Evolutionary conservation across 2,888 invertebrate genomes (phyloP).

Genomic region (Lamproptera curius): DNA sequence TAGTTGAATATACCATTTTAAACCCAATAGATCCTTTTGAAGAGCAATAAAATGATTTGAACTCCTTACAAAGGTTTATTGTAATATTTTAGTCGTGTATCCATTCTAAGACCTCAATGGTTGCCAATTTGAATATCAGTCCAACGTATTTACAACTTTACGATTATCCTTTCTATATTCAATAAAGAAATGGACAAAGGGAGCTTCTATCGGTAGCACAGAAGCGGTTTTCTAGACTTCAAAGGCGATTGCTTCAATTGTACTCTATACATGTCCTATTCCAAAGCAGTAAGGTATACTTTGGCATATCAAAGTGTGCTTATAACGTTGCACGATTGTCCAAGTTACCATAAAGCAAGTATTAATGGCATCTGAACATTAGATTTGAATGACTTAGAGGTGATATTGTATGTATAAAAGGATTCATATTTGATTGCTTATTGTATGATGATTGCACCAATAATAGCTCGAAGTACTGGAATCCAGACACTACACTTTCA

Average conservation of each 20-base stretch:
- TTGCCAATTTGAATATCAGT: slow-evolving; percentile 54
- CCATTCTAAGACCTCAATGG: slow-evolving; percentile 35
- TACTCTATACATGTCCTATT: neutral
- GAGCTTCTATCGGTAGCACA: slow-evolving; percentile 17
- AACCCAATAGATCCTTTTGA: too few relatives aligned
- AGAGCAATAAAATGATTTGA: slow-evolving; percentile 13
- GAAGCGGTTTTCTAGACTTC: slow-evolving; percentile 5
- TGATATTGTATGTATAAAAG: slow-evolving; percentile 15
- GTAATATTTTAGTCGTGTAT: slow-evolving; percentile 11
- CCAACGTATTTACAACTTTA: slow-evolving; percentile 56
- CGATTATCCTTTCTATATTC: slow-evolving; percentile 65
- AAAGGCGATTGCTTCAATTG: neutral
- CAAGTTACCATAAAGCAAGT: slow-evolving; percentile 44
- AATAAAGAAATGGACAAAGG: slow-evolving; percentile 61
- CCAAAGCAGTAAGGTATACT: neutral
- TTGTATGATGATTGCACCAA: slow-evolving; percentile 17
- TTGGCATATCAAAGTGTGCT: slow-evolving; percentile 1
- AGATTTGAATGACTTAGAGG: slow-evolving; percentile 28
- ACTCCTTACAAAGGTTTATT: slow-evolving; percentile 3
- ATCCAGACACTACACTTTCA: too few relatives aligned
- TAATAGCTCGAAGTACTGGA: too few relatives aligned
- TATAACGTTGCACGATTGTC: slow-evolving; percentile 34
- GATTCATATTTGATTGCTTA: slow-evolving; percentile 15
- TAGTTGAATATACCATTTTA: too few relatives aligned
- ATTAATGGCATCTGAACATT: slow-evolving; percentile 42